Base-by-base conservation (phyloP, 2,888 invertebrate genomes). In the Cordilura impudica region DNA sequence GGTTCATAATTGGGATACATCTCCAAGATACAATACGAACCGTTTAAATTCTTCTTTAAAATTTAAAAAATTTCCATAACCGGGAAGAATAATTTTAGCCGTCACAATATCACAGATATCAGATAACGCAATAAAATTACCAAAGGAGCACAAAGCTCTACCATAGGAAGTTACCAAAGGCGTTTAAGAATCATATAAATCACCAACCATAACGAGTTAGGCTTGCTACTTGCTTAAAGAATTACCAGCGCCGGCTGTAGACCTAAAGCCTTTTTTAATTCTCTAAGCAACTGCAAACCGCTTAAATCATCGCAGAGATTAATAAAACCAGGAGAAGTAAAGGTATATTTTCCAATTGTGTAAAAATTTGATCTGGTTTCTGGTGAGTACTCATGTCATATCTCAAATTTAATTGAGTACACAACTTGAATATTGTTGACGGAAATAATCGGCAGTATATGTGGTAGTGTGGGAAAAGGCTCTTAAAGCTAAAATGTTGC, bases 331-430 rank as follows among this genome's bases (percentile, higher is more conserved):
- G 99, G 99, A 0, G 98, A 94, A 7, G 94, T 5, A 99, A 89
- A 0, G 99, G 99, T 66, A 99, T 91, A 63, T 94, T 91, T 65
- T 94, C 92, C 19, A 94, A 89, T 0, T 93, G 95, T 0, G 97
- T 97, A 89, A 93, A 98, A 5, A 98, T n/a, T 91, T 98, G 98
- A 0, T 98, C 98, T 0, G 98, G 98, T 88, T 97, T 97, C 88
- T 99, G 99, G 88, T 99, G 99, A 0, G 99, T 99, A 90, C 99
- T 99, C 97, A 98, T 98, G 67, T 93, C 99, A 90, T 99, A 99
- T 85, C 98, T 93, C 53, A 98, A 91, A 0, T 95, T 94, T 60
- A 98, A 87, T 87, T 97, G 97, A 0, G 97, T 2, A 92, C 91
- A 1, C 94, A 94, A 3, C 92, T 89, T 0, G 96, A 95, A 89